Evolutionary conservation across 2,797 vertebrate species (phyloP).

Genomic region (Rhynchonycteris naso): DNA sequence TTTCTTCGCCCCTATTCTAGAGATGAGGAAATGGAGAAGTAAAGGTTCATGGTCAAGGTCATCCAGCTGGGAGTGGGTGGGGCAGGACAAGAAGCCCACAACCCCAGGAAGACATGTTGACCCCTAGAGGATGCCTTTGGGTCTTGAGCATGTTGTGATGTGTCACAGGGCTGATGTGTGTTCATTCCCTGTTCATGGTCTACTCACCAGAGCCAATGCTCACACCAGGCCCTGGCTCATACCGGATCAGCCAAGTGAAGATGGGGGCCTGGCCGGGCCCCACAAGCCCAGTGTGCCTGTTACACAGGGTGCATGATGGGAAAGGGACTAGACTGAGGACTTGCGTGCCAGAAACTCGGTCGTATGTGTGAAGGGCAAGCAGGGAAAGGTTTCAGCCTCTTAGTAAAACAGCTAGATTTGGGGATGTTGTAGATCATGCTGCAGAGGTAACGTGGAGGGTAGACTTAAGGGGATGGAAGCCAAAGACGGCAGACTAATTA

Average conservation of each 20-base stretch:
- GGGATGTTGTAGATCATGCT: not conserved
- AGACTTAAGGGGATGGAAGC: not conserved
- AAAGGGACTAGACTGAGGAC: not conserved
- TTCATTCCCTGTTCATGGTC: not conserved
- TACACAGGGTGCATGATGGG: not conserved
- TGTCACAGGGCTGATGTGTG: not conserved
- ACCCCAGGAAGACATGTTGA: no score
- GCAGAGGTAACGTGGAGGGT: not conserved
- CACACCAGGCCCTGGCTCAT: not conserved
- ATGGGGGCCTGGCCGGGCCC: not conserved
- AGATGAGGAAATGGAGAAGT: not conserved
- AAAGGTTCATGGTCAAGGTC: not conserved
- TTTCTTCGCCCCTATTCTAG: not conserved
- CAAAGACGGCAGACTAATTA: not conserved
- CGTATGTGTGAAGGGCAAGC: not conserved
- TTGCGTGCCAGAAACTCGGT: no score
- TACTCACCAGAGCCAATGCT: not conserved
- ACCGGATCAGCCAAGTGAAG: not conserved
- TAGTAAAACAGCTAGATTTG: not conserved
- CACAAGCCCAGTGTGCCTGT: not conserved
- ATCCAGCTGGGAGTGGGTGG: not conserved
- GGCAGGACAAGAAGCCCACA: not conserved
- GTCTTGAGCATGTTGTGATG: fast-evolving
- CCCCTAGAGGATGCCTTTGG: not conserved
- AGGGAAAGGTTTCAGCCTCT: not conserved